Evolutionary conservation across 2,797 vertebrate species (phyloP).

Genomic region (Perdix hodgsoniae): DNA sequence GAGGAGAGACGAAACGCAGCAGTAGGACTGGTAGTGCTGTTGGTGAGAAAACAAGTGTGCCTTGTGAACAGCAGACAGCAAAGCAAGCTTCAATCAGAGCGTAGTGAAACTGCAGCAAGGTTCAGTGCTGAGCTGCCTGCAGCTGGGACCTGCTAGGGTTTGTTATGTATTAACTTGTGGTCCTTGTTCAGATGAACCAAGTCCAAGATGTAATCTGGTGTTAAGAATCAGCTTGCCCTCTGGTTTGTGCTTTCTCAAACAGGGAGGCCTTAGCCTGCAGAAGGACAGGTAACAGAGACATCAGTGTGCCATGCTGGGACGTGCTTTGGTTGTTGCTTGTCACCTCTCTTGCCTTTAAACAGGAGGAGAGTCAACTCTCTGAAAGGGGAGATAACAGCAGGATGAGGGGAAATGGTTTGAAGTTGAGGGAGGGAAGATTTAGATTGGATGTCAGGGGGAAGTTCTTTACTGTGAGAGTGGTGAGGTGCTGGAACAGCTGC

Average conservation of each 20-base stretch:
- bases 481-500: too few species aligned
- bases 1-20: neutral
- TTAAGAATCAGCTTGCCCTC: neutral
- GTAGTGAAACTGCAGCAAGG: rapidly evolving
- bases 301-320: rapidly evolving
- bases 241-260: neutral
- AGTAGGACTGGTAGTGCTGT: neutral
- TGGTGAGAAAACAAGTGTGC: neutral
- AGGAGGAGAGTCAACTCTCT: too few species aligned
- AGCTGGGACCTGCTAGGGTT: neutral
- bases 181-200: neutral
- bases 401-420: too few species aligned
- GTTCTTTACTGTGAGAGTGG: too few species aligned
- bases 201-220: neutral
- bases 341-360: neutral
- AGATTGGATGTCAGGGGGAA: too few species aligned
- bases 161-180: neutral
- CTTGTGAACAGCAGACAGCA: neutral
- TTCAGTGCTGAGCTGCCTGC: neutral
- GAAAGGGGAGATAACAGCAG: too few species aligned
- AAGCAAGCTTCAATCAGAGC: neutral
- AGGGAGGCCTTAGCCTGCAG: neutral
- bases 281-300: neutral
- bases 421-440: too few species aligned
- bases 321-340: neutral